Base-by-base conservation (phyloP, 2,888 invertebrate genomes). In the Elysia crispata region DNA sequence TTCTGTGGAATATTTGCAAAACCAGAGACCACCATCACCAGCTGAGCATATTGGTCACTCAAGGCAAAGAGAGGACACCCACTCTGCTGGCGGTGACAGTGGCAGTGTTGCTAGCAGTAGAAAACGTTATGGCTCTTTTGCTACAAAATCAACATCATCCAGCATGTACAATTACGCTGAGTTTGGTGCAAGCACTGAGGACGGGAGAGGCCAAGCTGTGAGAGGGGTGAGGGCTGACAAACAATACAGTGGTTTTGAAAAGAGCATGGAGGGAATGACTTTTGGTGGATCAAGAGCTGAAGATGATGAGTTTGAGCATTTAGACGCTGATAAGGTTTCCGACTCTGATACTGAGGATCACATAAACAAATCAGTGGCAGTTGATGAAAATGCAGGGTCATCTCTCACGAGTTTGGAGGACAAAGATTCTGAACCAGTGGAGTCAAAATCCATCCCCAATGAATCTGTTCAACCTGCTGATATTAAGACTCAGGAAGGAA, bases 221-320 rank as follows among this genome's bases (percentile, higher is more conserved):
- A 5, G 23, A 8, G 20, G 23, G 20, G 28, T 6, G 20, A 25
- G 30, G 23, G 28, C 6, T 5, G 30, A 30, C 30, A n/a, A 41
- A 73, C n/a, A 73, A n/a, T n/a, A 20, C 5, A 50, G n/a, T 73
- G 25, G 50, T 49, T 49, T 20, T 50, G 73, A 28, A 41, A 73
- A 25, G 20, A 0, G 31, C n/a, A 20, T n/a, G 91, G 81, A 66
- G 92, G 84, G 8, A 91, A 92, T 1, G 93, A 93, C n/a, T 13
- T 23, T 60, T 13, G 60, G 25, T 60, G 60, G 25, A 60, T 3
- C n/a, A 25, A 13, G 60, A 60, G 15, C n/a, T 23, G 86, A 30
- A 20, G 67, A 28, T 8, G 67, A 67, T 67, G 30, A 30, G 25
- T 67, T 18, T 23, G 5, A 67, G 30, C 25, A 67, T 28, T 15